phyloP scores from a whole-genome alignment of 2,888 invertebrate species.

The Caenorhabditis virilis region DNA sequence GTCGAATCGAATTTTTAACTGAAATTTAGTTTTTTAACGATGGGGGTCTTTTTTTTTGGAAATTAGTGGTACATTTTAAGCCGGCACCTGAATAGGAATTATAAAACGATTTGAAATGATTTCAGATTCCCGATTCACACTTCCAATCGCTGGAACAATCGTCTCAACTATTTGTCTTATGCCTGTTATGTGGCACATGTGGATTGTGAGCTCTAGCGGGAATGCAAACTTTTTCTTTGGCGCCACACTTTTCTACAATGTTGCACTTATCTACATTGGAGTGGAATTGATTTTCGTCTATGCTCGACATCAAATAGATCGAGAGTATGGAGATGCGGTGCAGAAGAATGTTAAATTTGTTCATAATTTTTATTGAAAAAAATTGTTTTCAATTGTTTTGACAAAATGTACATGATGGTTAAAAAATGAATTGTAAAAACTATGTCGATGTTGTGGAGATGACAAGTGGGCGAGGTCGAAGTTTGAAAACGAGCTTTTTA shows the following conservation, averaged over 20 bases:
- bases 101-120: background rate
- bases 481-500: slow-evolving; percentile 46
- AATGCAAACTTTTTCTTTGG: slow-evolving; percentile 99
- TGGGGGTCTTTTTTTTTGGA: background rate
- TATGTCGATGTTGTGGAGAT: slow-evolving; percentile 16
- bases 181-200: slow-evolving; percentile 91
- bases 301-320: slow-evolving; percentile 34
- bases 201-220: slow-evolving; percentile 96
- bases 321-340: slow-evolving; percentile 24
- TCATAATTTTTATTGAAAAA: background rate
- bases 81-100: no score
- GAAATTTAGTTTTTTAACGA: no score
- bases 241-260: slow-evolving; percentile 89
- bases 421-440: no score
- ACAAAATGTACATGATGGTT: background rate
- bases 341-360: slow-evolving; percentile 27
- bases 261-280: slow-evolving; percentile 75
- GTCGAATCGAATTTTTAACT: no score
- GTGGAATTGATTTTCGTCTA: background rate
- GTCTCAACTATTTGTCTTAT: slow-evolving; percentile 86
- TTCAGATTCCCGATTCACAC: slow-evolving; percentile 81
- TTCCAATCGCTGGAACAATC: slow-evolving; percentile 88
- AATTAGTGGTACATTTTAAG: no score
- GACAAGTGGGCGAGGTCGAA: slow-evolving; percentile 48
- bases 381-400: slow-evolving; percentile 2